Conservation (phyloP, 37 sponge, comb jelly and placozoan genomes). For the Beroe ovata region DNA sequence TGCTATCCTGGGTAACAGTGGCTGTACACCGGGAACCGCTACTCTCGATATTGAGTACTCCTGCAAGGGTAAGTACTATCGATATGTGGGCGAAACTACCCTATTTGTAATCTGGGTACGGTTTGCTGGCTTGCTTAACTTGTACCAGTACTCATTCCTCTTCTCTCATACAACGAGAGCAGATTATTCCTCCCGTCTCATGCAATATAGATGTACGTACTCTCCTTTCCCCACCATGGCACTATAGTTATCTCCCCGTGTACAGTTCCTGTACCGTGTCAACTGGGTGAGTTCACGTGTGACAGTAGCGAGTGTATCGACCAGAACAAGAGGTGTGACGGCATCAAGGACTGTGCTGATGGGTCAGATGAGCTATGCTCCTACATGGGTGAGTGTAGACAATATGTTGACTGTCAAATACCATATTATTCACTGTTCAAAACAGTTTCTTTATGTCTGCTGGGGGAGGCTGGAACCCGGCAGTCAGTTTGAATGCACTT, state of each 20-base stretch:
- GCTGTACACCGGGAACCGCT: constrained; percentile 36
- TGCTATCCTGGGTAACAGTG: constrained; percentile 47
- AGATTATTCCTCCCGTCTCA: no score
- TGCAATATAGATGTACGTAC: no score
- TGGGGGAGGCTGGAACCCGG: no score
- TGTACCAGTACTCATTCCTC: no score
- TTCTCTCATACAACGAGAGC: no score
- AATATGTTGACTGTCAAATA: no score
- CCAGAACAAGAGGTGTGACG: constrained; percentile 58
- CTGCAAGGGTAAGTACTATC: constrained; percentile 39
- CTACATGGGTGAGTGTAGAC: constrained; percentile 25
- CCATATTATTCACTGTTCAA: no score
- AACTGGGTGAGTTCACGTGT: constrained; percentile 58
- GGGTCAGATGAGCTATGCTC: constrained; percentile 46
- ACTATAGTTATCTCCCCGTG: neutral
- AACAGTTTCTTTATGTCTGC: no score
- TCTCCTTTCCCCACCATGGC: no score
- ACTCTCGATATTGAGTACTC: constrained; percentile 24
- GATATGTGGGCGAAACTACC: neutral
- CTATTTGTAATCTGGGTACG: neutral
- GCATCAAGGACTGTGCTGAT: constrained; percentile 47
- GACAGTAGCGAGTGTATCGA: constrained; percentile 34
- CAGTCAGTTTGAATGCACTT: no score
- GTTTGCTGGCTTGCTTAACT: no score
- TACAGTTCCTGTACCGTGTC: constrained; percentile 42